These are phyloP conservation scores for Theristus sp. DNA, from an alignment of 2,888 invertebrate species.

Conservation along the genomic window DNA sequence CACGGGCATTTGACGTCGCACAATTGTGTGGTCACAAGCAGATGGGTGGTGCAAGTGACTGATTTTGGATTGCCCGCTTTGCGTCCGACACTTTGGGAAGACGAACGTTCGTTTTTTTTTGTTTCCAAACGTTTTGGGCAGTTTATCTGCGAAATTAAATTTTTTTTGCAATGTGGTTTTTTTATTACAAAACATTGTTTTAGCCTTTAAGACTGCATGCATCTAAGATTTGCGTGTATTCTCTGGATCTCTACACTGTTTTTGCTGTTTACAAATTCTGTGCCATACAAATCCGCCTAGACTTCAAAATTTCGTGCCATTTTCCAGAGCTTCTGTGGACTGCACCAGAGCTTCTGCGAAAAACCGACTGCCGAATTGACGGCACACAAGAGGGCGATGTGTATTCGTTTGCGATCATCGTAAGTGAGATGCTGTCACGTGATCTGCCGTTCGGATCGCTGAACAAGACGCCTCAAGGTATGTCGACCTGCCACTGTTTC, in stretches of 20 bases:
- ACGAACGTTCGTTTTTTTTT: not conserved
- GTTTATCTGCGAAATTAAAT: not conserved
- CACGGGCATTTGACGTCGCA: slow-evolving; percentile 10
- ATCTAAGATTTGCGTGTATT: too few relatives aligned
- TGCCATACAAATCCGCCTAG: not conserved
- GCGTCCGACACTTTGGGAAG: not conserved
- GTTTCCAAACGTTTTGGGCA: not conserved
- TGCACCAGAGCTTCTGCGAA: not conserved
- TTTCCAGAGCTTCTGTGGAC: not conserved
- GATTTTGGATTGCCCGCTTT: slow-evolving; percentile 5
- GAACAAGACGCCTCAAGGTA: not conserved
- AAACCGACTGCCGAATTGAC: not conserved
- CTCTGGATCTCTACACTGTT: not conserved
- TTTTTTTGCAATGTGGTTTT: too few relatives aligned
- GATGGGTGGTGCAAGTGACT: slow-evolving; percentile 8
- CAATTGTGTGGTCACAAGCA: slow-evolving; percentile 9
- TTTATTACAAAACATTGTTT: too few relatives aligned
- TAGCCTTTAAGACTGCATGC: too few relatives aligned
- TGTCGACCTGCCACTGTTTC: not conserved
- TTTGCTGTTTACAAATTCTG: not conserved
- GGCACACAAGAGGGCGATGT: not conserved
- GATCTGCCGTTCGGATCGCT: not conserved
- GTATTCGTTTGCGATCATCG: not conserved
- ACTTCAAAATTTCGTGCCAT: not conserved
- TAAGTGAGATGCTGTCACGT: not conserved